Conservation (phyloP, 2,113 vertebrate genomes). For the Nesogale talazaci region DNA sequence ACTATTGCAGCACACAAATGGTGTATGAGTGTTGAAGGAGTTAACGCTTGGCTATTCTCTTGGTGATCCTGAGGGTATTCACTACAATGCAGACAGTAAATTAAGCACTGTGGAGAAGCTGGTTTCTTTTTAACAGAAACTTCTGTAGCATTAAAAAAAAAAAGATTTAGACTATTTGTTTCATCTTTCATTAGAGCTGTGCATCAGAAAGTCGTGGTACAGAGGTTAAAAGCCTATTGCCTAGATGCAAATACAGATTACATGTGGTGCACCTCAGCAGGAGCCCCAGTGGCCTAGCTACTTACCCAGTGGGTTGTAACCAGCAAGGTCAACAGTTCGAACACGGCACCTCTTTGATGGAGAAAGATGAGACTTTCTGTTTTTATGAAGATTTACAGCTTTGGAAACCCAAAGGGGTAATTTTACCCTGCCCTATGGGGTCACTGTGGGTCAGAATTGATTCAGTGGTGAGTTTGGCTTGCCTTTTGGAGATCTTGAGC, state of each 20-base stretch:
- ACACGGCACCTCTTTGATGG: no score
- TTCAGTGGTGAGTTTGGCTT: no score
- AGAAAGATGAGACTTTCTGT: no score
- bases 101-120: background rate
- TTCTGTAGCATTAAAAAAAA: background rate
- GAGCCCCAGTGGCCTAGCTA: no score
- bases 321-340: no score
- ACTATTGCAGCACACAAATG: background rate
- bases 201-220: background rate
- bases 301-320: no score
- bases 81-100: background rate
- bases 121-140: slow-evolving; percentile 8
- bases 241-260: background rate
- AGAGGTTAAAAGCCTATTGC: background rate
- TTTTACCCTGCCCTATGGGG: no score
- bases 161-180: background rate
- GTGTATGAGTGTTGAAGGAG: background rate
- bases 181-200: background rate
- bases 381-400: no score
- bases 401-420: no score
- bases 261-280: background rate
- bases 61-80: background rate
- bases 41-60: background rate
- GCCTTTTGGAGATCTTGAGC: background rate
- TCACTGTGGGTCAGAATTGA: no score